These are phyloP conservation scores for Sebastes paucispinis DNA, from an alignment of 2,797 vertebrate genomes.

Conservation along the genomic window DNA sequence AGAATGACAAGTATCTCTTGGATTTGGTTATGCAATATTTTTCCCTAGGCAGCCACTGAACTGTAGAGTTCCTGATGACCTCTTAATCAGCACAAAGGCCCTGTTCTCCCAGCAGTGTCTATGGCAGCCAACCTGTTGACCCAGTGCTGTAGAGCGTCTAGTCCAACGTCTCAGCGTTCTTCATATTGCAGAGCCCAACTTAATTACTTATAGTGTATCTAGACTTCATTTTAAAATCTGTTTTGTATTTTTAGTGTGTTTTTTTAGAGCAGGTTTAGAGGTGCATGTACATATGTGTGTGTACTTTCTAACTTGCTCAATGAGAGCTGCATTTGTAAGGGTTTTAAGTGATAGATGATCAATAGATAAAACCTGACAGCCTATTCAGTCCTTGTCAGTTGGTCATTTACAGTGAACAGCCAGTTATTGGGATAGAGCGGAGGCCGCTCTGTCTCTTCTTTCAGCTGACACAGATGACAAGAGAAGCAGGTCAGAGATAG, in stretches of 20 bases:
- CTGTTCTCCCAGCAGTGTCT: constrained; percentile 23
- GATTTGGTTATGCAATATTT: constrained; percentile 54
- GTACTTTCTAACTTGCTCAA: neutral
- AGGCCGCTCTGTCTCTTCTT: constrained; percentile 28
- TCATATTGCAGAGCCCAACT: neutral
- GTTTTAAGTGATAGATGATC: constrained; percentile 7
- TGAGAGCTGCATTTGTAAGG: constrained; percentile 1
- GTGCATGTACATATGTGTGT: neutral
- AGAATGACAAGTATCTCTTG: constrained; percentile 42
- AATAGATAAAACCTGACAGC: neutral
- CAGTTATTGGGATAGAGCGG: constrained; percentile 7
- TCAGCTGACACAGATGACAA: constrained; percentile 48
- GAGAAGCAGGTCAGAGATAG: constrained; percentile 59
- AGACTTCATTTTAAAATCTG: neutral
- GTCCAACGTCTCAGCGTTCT: neutral
- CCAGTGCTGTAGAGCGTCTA: constrained; percentile 6
- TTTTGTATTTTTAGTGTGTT: neutral
- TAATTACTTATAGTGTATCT: neutral
- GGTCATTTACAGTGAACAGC: constrained; percentile 21
- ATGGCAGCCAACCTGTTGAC: constrained; percentile 35
- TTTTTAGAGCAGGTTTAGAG: neutral
- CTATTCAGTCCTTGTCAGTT: constrained; percentile 16
- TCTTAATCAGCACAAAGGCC: constrained; percentile 39
- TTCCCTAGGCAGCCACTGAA: constrained; percentile 42
- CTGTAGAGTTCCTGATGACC: constrained; percentile 44